Percentiles rank a stretch among this genome's conserved stretches.
Evolutionary conservation across 1,140 invertebrate species (phyloP).

Genomic region (Pararge aegeria): DNA sequence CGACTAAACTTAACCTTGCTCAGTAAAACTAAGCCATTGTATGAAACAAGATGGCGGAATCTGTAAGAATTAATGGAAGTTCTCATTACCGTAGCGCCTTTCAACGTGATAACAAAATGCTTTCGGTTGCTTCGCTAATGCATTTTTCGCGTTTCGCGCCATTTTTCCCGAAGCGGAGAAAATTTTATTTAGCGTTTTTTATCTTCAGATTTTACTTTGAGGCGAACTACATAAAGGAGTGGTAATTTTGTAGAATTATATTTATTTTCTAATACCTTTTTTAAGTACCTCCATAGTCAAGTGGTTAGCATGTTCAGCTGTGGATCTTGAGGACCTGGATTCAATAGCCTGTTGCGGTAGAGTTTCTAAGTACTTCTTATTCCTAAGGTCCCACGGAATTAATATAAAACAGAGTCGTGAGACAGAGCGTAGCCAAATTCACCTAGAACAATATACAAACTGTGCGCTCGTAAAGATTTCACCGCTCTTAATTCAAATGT

Average conservation of each 20-base stretch:
- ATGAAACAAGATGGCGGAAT: not conserved
- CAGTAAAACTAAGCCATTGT: not conserved
- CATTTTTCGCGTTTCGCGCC: constrained; percentile 18
- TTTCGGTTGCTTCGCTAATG: constrained; percentile 13
- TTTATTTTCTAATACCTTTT: not conserved
- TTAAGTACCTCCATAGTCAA: no score
- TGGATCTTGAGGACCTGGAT: no score
- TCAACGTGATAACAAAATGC: constrained; percentile 7
- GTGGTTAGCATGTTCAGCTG: no score
- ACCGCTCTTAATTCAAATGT: constrained; percentile 36
- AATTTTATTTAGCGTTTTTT: not conserved
- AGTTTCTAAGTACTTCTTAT: no score
- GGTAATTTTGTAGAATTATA: not conserved
- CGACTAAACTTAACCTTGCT: no score
- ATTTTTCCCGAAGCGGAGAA: not conserved
- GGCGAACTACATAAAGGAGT: not conserved
- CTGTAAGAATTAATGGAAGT: not conserved
- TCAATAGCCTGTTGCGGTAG: no score
- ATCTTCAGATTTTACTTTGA: not conserved
- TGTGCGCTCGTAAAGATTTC: constrained; percentile 21
- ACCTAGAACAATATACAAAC: not conserved
- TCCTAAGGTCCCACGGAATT: no score
- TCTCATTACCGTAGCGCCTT: constrained; percentile 9
- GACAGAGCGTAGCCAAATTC: not conserved
- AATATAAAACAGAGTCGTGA: no score